A percentile compares a stretch with the other conserved stretches of the same genome.
phyloP scores from a whole-genome alignment of 2,797 vertebrate species.

The Gallinago solitaria region DNA sequence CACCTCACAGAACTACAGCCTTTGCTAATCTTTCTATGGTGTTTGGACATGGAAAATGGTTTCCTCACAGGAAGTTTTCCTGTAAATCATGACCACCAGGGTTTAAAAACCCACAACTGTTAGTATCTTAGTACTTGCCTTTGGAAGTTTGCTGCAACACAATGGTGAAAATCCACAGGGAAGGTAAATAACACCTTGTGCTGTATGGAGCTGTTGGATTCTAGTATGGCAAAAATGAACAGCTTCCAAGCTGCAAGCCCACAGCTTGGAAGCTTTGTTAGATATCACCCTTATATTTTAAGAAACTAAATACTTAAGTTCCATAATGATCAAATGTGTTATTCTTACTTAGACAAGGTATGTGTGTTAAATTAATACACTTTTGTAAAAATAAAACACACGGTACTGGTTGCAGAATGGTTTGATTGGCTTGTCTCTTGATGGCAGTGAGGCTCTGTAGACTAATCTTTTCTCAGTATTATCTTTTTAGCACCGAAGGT shows the following conservation, averaged over 20 bases:
- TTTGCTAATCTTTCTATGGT: not conserved
- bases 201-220: not conserved
- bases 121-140: not conserved
- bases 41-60: not conserved
- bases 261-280: not conserved
- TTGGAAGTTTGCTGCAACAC: not conserved
- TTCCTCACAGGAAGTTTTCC: not conserved
- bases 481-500: not conserved
- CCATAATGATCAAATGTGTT: not conserved
- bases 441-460: not conserved
- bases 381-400: not conserved
- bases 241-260: not conserved
- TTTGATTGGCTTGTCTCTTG: not conserved
- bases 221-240: not conserved
- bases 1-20: not conserved
- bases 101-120: not conserved
- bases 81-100: not conserved
- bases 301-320: not conserved
- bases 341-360: not conserved
- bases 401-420: not conserved
- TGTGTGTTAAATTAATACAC: not conserved
- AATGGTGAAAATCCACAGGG: not conserved
- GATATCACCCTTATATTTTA: not conserved
- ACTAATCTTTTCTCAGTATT: not conserved
- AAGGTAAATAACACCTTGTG: not conserved